These are phyloP conservation scores for Dendropsophus ebraccatus DNA, from an alignment of 2,113 vertebrate species.

Conservation along the genomic window DNA sequence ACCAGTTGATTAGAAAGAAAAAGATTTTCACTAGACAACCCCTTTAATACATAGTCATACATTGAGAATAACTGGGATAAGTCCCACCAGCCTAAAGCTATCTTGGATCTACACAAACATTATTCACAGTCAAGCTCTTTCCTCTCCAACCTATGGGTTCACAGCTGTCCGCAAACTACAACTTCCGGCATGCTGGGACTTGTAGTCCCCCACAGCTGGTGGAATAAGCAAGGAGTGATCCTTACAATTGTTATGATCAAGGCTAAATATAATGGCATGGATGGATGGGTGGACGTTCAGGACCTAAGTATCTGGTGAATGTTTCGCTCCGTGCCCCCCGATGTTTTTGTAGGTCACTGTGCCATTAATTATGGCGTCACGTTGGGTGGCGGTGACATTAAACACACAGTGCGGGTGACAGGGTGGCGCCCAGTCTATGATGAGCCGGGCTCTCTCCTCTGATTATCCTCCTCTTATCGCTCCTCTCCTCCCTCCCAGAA, in stretches of 20 bases:
- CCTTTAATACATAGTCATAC: too few species aligned
- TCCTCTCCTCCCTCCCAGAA: constrained; percentile 8
- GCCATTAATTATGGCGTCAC: constrained; percentile 18
- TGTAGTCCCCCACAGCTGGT: not conserved
- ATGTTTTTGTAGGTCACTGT: constrained; percentile 34
- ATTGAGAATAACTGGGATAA: too few species aligned
- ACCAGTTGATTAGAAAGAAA: too few species aligned
- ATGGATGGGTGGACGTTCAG: not conserved
- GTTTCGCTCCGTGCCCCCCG: not conserved
- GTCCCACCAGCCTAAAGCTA: not conserved
- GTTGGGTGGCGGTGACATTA: constrained; percentile 13
- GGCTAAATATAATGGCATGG: not conserved
- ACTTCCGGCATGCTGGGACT: not conserved
- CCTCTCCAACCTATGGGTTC: not conserved
- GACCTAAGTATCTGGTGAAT: not conserved
- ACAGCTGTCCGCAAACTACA: not conserved
- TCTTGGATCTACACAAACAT: not conserved
- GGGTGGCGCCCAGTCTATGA: not conserved
- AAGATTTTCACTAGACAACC: too few species aligned
- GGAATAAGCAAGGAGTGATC: not conserved
- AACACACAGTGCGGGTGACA: constrained; percentile 5
- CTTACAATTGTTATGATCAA: not conserved
- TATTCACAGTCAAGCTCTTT: not conserved
- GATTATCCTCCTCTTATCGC: constrained; percentile 30
- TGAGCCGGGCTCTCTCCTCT: constrained; percentile 12